Percentiles rank a stretch among this genome's conserved stretches.
Evolutionary conservation across 1,140 invertebrate species (phyloP).

Genomic region (Mycetomoellerius zeteki): DNA sequence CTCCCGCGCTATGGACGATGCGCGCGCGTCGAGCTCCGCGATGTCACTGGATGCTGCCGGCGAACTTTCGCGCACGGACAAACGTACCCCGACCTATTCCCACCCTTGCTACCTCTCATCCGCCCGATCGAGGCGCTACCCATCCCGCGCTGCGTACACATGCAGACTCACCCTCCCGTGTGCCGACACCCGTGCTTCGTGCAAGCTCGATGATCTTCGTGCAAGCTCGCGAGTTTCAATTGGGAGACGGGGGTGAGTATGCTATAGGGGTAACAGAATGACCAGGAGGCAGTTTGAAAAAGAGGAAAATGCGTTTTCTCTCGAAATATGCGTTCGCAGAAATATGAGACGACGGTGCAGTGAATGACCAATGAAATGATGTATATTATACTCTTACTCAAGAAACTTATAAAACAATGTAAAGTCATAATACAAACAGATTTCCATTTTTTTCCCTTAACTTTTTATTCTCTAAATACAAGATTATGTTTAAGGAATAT

Average conservation of each 20-base stretch:
- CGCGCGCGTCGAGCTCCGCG: constrained; percentile 83
- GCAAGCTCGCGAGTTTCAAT: constrained; percentile 59
- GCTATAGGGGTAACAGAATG: background rate
- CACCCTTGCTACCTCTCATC: constrained; percentile 34
- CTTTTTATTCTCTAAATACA: too few relatives aligned
- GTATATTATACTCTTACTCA: background rate
- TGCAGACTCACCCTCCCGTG: constrained; percentile 45
- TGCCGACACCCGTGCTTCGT: constrained; percentile 69
- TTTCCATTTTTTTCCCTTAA: too few relatives aligned
- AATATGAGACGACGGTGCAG: background rate
- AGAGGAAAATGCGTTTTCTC: constrained; percentile 47
- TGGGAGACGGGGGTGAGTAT: constrained; percentile 45
- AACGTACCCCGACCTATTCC: constrained; percentile 64
- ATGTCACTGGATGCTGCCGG: constrained; percentile 81
- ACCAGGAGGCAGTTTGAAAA: constrained; percentile 33
- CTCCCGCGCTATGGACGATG: constrained; percentile 56
- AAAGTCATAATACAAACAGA: too few relatives aligned
- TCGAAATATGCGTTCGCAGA: background rate
- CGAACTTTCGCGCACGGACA: constrained; percentile 76
- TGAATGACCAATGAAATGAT: constrained; percentile 13
- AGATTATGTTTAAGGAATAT: background rate
- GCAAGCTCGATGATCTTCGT: constrained; percentile 80
- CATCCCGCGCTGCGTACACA: constrained; percentile 36
- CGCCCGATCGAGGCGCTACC: constrained; percentile 27
- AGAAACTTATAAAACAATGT: background rate